These are phyloP conservation scores for Scaptomyza reducta DNA, from an alignment of 2,888 invertebrate species.

Conservation along the genomic window DNA sequence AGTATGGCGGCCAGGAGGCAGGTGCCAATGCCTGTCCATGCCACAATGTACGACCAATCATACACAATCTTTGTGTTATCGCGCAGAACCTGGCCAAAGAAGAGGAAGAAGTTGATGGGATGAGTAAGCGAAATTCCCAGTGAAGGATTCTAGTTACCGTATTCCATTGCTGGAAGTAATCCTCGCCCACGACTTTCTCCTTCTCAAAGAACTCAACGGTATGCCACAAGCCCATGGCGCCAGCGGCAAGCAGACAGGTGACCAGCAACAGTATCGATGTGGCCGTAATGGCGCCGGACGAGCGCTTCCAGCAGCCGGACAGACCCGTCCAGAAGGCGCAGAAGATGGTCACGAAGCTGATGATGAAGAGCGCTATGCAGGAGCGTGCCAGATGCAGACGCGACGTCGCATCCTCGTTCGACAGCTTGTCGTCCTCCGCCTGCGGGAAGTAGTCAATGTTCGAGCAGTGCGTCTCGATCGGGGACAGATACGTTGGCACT, in stretches of 20 bases:
- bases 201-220: slow-evolving; percentile 98
- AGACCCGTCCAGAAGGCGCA: slow-evolving; percentile 98
- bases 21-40: slow-evolving; percentile 98
- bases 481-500: slow-evolving; percentile 95
- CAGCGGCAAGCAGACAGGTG: slow-evolving; percentile 93
- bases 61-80: slow-evolving; percentile 94
- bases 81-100: slow-evolving; percentile 92
- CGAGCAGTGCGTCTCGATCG: slow-evolving; percentile 97
- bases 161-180: slow-evolving; percentile 96
- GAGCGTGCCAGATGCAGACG: slow-evolving; percentile 94
- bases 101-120: not conserved
- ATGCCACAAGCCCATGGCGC: slow-evolving; percentile 98
- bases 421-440: slow-evolving; percentile 81
- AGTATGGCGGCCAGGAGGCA: slow-evolving; percentile 95
- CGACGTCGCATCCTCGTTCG: slow-evolving; percentile 90
- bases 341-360: slow-evolving; percentile 95
- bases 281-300: slow-evolving; percentile 96
- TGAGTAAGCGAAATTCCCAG: too few species aligned
- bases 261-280: slow-evolving; percentile 89
- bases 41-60: slow-evolving; percentile 98
- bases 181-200: slow-evolving; percentile 96
- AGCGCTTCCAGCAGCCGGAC: slow-evolving; percentile 98
- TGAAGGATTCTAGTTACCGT: slow-evolving; percentile 86
- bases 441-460: slow-evolving; percentile 96
- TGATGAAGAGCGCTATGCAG: slow-evolving; percentile 96